phyloP scores from a whole-genome alignment of 2,888 invertebrate species.

The Epirrhoe tristata region DNA sequence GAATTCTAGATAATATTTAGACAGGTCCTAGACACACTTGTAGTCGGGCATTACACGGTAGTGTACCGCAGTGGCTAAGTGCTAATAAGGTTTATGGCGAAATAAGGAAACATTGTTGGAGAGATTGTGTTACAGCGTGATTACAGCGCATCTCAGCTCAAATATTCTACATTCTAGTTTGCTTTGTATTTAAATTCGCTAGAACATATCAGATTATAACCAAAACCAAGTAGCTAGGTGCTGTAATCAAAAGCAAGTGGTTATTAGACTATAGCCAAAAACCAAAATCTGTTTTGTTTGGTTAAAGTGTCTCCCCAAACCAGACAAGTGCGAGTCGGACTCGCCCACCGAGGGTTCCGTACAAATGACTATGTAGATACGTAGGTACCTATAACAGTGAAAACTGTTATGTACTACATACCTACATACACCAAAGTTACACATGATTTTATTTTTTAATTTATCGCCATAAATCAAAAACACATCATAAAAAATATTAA shows the following conservation, averaged over 20 bases:
- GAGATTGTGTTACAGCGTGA: conserved; percentile 30
- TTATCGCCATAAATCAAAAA: no score
- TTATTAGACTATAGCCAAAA: no score
- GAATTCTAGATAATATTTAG: conserved; percentile 57
- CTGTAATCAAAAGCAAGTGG: background rate
- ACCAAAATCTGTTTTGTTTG: no score
- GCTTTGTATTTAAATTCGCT: background rate
- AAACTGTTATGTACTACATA: no score
- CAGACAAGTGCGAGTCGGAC: no score
- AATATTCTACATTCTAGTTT: conserved; percentile 12
- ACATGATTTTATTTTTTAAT: no score
- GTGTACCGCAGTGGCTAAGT: conserved; percentile 28
- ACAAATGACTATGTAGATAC: no score
- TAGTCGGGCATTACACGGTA: conserved; percentile 16
- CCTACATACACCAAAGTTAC: no score
- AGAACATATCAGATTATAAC: background rate
- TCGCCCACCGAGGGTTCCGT: no score
- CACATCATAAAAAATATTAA: no score
- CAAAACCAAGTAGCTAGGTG: background rate
- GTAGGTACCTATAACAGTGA: no score
- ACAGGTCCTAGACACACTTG: conserved; percentile 40
- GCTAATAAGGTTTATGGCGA: conserved; percentile 39
- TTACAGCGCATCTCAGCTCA: conserved; percentile 7
- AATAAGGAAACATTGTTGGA: conserved; percentile 37
- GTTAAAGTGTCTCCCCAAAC: no score